Percentiles rank a stretch among this genome's conserved stretches.
These are phyloP conservation scores for Axis porcinus DNA, from an alignment of 2,113 vertebrate genomes.

Conservation along the genomic window DNA sequence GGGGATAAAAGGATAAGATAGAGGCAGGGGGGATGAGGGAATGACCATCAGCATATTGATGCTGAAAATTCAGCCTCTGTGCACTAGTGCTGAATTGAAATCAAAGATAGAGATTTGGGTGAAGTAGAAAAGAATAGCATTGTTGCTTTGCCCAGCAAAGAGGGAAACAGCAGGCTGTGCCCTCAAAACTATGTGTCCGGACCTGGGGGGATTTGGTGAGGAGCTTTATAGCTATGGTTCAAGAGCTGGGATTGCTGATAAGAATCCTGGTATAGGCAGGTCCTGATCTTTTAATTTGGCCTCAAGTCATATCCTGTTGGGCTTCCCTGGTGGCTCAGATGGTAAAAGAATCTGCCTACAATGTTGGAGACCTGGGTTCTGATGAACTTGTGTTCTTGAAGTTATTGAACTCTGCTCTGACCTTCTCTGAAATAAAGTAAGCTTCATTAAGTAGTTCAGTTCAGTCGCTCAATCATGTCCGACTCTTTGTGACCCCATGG, in stretches of 20 bases:
- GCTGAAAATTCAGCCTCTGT: neutral
- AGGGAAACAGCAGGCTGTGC: neutral
- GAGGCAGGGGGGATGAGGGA: neutral
- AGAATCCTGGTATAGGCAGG: neutral
- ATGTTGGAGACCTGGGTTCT: neutral
- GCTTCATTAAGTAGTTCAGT: neutral
- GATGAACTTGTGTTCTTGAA: neutral
- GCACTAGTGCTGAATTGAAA: neutral
- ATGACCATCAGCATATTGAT: neutral
- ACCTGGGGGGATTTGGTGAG: neutral
- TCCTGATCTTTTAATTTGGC: neutral
- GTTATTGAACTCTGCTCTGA: neutral
- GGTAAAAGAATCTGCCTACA: neutral
- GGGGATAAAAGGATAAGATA: neutral
- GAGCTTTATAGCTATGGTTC: neutral
- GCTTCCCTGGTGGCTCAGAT: neutral
- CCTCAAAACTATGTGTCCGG: neutral
- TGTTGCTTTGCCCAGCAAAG: neutral
- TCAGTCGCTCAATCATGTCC: fast-evolving
- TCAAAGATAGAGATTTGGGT: neutral
- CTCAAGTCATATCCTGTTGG: neutral
- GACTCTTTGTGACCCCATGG: neutral
- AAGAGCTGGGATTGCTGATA: neutral
- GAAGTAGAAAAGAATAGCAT: neutral
- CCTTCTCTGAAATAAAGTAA: neutral